These are phyloP conservation scores for Mythimna pallens DNA, from an alignment of 2,888 invertebrate species.

Conservation along the genomic window DNA sequence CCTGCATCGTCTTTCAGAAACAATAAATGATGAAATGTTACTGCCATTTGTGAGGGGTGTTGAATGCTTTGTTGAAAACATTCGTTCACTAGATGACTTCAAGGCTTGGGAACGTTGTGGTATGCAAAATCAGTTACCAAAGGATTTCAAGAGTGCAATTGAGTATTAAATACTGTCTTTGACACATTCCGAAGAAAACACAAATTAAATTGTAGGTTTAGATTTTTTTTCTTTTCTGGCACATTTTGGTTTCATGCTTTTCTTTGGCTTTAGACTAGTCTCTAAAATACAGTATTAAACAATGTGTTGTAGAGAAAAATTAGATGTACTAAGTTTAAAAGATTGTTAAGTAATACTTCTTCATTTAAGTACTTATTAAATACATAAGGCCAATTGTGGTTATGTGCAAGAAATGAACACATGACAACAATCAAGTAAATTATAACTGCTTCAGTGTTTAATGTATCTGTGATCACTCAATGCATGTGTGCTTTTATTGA, in stretches of 20 bases:
- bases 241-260: slow-evolving; percentile 65
- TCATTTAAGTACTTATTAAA: slow-evolving; percentile 28
- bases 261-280: slow-evolving; percentile 54
- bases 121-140: slow-evolving; percentile 84
- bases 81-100: slow-evolving; percentile 85
- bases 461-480: slow-evolving; percentile 69
- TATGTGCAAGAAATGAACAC: slow-evolving; percentile 20
- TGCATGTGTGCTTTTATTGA: slow-evolving; percentile 63
- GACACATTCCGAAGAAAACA: slow-evolving; percentile 58
- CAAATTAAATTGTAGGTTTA: slow-evolving; percentile 54
- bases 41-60: slow-evolving; percentile 86
- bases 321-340: slow-evolving; percentile 37
- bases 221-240: slow-evolving; percentile 66
- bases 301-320: slow-evolving; percentile 29
- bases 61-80: slow-evolving; percentile 84
- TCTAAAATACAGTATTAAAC: slow-evolving; percentile 57
- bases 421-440: background rate
- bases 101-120: slow-evolving; percentile 88
- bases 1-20: slow-evolving; percentile 85
- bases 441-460: slow-evolving; percentile 54
- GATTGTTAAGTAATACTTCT: slow-evolving; percentile 45
- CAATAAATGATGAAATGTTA: slow-evolving; percentile 85
- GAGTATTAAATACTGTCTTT: slow-evolving; percentile 78
- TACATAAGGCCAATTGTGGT: slow-evolving; percentile 27
- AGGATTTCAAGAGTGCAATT: slow-evolving; percentile 87